Evolutionary conservation across 2,888 invertebrate genomes (phyloP).

Genomic region (Conus canariensis): DNA sequence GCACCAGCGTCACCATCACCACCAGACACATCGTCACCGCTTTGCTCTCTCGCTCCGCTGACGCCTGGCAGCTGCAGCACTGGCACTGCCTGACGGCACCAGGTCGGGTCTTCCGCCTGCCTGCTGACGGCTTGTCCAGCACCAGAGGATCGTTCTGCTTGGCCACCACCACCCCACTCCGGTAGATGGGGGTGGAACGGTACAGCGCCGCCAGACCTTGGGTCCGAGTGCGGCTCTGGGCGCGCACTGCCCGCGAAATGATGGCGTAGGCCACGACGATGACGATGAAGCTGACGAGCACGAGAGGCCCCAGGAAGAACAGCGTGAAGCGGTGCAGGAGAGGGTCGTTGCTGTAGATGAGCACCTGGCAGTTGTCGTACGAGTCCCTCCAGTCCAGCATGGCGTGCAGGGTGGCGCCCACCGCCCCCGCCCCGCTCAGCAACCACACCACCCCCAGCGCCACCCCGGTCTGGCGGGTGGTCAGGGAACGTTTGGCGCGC

Average conservation of each 20-base stretch:
- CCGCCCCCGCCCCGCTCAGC: slow-evolving; percentile 60
- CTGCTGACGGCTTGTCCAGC: not conserved
- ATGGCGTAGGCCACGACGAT: slow-evolving; percentile 62
- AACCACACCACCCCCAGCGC: slow-evolving; percentile 63
- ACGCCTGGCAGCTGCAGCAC: slow-evolving; percentile 54
- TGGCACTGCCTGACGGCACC: slow-evolving; percentile 40
- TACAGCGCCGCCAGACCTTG: slow-evolving; percentile 11
- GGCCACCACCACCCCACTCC: too few relatives aligned
- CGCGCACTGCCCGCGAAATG: slow-evolving; percentile 62
- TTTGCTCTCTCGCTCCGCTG: slow-evolving; percentile 64
- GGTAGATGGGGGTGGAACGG: not conserved
- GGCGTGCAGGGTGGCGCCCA: slow-evolving; percentile 66
- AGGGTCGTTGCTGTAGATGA: slow-evolving; percentile 59
- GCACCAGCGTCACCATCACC: slow-evolving; percentile 64
- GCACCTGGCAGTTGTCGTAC: slow-evolving; percentile 61
- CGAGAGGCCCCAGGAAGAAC: slow-evolving; percentile 66
- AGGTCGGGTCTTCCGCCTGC: not conserved
- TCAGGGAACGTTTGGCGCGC: slow-evolving; percentile 58
- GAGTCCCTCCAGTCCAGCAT: slow-evolving; percentile 61
- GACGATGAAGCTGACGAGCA: slow-evolving; percentile 59
- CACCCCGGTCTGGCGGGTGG: slow-evolving; percentile 56
- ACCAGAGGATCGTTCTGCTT: slow-evolving; percentile 2
- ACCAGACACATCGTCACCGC: slow-evolving; percentile 69
- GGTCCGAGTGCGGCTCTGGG: slow-evolving; percentile 50
- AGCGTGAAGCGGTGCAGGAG: slow-evolving; percentile 64